Conservation (phyloP, 2,113 vertebrate species). For the Grammomys dolichurus region DNA sequence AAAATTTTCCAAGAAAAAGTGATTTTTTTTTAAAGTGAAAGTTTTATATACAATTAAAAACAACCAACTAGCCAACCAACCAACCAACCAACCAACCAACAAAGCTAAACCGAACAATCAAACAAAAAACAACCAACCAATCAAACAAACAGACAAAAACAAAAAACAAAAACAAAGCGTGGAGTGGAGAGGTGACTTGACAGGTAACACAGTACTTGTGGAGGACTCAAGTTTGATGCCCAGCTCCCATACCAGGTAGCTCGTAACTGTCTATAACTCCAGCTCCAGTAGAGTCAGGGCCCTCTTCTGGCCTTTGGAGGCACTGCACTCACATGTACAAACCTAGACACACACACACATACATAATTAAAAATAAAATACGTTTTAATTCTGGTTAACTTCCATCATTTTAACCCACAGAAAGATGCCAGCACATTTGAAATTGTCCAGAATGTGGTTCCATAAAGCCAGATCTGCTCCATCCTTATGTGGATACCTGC, state of each 20-base stretch:
- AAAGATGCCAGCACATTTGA: neutral
- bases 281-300: neutral
- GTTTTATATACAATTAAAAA: neutral
- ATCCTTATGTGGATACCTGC: neutral
- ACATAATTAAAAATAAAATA: neutral
- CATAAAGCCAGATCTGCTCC: neutral
- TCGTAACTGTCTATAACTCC: neutral
- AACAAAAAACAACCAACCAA: neutral
- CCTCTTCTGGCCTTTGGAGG: neutral
- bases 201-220: neutral
- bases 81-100: no score
- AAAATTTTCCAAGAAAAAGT: neutral
- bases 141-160: neutral
- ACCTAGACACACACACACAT: neutral
- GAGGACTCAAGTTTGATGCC: neutral
- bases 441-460: neutral
- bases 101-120: neutral
- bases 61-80: neutral
- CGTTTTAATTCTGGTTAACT: constrained; percentile 16
- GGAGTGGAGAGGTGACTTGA: neutral
- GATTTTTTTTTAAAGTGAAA: neutral
- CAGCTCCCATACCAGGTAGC: neutral
- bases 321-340: neutral
- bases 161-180: neutral
- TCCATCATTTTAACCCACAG: neutral